These are phyloP conservation scores for Scolopax mira DNA, from an alignment of 2,113 vertebrate species.

Conservation along the genomic window DNA sequence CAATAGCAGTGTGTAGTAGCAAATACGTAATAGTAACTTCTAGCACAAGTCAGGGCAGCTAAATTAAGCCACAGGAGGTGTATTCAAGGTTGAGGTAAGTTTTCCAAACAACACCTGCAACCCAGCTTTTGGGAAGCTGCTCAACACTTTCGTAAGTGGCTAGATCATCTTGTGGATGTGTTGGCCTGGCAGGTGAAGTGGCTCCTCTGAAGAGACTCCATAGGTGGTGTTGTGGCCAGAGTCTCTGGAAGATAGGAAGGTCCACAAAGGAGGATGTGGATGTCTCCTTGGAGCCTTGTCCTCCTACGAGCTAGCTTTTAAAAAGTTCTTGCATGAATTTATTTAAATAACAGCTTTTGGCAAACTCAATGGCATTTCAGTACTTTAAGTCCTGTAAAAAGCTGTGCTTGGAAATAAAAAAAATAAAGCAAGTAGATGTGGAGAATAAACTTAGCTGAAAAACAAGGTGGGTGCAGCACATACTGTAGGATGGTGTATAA, in stretches of 20 bases:
- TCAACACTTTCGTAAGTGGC: not conserved
- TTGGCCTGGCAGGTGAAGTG: not conserved
- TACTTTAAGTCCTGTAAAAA: slow-evolving; percentile 14
- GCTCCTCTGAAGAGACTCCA: not conserved
- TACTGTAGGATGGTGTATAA: not conserved
- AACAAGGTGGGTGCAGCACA: not conserved
- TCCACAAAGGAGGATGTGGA: not conserved
- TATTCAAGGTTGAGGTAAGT: not conserved
- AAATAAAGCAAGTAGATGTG: not conserved
- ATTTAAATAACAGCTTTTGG: slow-evolving; percentile 14
- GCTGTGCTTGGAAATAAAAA: not conserved
- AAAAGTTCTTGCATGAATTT: not conserved
- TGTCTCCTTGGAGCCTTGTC: not conserved
- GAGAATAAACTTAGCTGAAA: not conserved
- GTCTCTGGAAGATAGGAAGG: not conserved
- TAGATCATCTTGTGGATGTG: not conserved
- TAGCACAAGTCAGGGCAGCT: not conserved
- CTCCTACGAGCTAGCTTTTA: not conserved
- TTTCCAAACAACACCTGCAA: not conserved
- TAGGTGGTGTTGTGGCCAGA: not conserved
- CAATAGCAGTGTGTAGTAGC: not conserved
- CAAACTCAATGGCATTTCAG: not conserved
- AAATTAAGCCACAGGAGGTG: not conserved
- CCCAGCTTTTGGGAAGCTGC: not conserved
- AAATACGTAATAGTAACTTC: not conserved